Evolutionary conservation across 2,888 invertebrate genomes (phyloP).

Genomic region (Patella depressa): DNA sequence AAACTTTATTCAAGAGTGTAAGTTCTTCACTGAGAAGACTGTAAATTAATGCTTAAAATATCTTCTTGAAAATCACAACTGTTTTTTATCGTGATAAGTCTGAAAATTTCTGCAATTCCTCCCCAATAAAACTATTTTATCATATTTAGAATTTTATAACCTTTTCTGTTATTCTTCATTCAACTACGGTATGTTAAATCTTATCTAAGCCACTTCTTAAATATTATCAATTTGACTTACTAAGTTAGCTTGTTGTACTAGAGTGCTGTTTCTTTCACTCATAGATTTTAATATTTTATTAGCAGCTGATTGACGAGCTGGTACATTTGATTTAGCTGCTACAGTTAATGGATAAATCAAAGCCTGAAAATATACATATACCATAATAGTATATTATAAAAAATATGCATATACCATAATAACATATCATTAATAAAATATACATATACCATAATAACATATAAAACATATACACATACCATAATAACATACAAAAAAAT

Average conservation of each 20-base stretch:
- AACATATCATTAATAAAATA: not conserved
- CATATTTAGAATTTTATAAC: no score
- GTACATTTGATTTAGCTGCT: conserved; percentile 82
- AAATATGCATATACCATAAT: not conserved
- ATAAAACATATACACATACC: not conserved
- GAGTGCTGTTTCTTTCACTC: conserved; percentile 91
- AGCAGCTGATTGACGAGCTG: conserved; percentile 82
- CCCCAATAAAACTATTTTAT: no score
- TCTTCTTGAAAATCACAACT: no score
- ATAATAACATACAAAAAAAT: not conserved
- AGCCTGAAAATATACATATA: conserved; percentile 74
- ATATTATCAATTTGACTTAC: conserved; percentile 74
- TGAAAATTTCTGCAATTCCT: no score
- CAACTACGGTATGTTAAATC: no score
- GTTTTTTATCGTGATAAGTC: no score
- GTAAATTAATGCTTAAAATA: no score
- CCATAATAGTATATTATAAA: not conserved
- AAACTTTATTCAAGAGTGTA: no score
- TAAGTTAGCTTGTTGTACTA: conserved; percentile 96
- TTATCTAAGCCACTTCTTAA: no score
- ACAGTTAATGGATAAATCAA: conserved; percentile 97
- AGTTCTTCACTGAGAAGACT: no score
- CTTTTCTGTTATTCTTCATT: no score
- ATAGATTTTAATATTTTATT: conserved; percentile 94
- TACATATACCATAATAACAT: not conserved